phyloP scores from a whole-genome alignment of 2,888 invertebrate species.

The Thumatha senex region DNA sequence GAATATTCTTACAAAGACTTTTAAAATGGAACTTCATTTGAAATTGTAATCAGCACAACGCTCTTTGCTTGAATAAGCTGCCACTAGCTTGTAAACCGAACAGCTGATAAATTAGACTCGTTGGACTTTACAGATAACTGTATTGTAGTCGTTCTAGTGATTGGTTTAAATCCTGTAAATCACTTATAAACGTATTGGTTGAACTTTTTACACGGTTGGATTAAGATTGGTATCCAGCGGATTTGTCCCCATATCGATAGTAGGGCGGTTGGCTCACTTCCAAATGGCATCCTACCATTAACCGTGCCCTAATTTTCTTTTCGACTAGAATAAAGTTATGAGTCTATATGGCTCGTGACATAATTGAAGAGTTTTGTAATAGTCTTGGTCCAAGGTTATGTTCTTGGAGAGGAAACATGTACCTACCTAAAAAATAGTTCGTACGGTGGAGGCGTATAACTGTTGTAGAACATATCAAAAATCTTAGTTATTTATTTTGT shows the following conservation, averaged over 20 bases:
- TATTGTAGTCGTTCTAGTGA: slow-evolving; percentile 17
- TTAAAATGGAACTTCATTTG: slow-evolving; percentile 38
- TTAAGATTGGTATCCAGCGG: slow-evolving; percentile 57
- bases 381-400: slow-evolving; percentile 9
- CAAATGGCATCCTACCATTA: slow-evolving; percentile 66
- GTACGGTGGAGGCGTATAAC: too few relatives aligned
- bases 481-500: too few relatives aligned
- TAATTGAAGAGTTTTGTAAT: slow-evolving; percentile 38
- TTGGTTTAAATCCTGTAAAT: slow-evolving; percentile 30
- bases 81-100: slow-evolving; percentile 29
- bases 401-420: too few relatives aligned
- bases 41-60: slow-evolving; percentile 46
- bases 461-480: too few relatives aligned
- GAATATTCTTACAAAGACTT: slow-evolving; percentile 28
- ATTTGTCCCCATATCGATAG: slow-evolving; percentile 60
- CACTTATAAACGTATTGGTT: slow-evolving; percentile 18
- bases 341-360: slow-evolving; percentile 50
- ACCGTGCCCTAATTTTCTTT: slow-evolving; percentile 68
- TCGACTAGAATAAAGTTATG: slow-evolving; percentile 45
- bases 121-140: slow-evolving; percentile 20
- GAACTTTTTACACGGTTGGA: slow-evolving; percentile 44
- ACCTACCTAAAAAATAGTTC: too few relatives aligned
- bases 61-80: slow-evolving; percentile 34
- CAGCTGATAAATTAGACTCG: slow-evolving; percentile 29
- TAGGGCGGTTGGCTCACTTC: slow-evolving; percentile 60